Base-by-base conservation (phyloP, 2,113 vertebrate genomes). In the Podiceps cristatus region DNA sequence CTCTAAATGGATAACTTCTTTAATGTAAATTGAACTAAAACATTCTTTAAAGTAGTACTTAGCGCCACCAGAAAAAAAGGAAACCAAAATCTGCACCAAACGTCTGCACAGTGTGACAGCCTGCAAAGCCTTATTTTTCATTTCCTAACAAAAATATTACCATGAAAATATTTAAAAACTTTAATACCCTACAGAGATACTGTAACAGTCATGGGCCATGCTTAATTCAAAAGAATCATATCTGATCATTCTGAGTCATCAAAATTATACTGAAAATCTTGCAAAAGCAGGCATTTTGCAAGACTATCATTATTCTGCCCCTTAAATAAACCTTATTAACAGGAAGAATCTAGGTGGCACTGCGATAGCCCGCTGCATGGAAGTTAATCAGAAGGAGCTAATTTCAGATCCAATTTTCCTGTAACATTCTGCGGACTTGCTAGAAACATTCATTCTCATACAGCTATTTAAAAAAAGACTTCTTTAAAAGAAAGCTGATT, bases 311-410 rank as follows among this genome's bases (percentile, higher is more conserved):
- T 85, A 87, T 85, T 82, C 69, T 75, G n/a, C 58, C 66, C 78
- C 56, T 90, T 63, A 87, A 85, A 78, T 67, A 75, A 93, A 49
- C 23, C 47, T 64, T 78, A 59, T 77, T 75, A 91, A 55, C 60
- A 75, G 66, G 56, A 92, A 92, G n/a, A 53, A 45, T 72, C 16
- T 67, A 45, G 60, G 87, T 86, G 74, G 84, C 84, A 77, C 44
- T 0, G 2, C 1, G 7, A 72, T 60, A 78, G 60, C 53, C 87
- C 3, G 2, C 64, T 79, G 47, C 75, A 90, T 31, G 56, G 3
- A 91, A 73, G 72, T 84, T 90, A 85, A 93, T 94, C 85, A 91
- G 69, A 44, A 75, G 69, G 69, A 94, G 67, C 47, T 97, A 50
- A 95, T 92, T 88, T 88, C 4, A 10, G 88, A 76, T 67, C 59